phyloP scores from a whole-genome alignment of 2,888 invertebrate genomes.

The Stegophylla sp. region DNA sequence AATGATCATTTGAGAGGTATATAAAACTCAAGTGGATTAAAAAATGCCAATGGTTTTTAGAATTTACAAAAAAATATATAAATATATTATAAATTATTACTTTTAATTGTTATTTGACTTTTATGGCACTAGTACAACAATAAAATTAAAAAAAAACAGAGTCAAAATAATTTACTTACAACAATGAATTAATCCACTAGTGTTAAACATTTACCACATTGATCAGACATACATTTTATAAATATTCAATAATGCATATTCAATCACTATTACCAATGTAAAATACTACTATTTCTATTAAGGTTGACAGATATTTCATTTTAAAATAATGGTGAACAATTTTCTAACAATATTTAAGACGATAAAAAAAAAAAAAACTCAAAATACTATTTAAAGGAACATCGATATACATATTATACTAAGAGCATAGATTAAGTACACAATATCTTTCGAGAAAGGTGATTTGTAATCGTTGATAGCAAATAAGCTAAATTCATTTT shows the following conservation, averaged over 20 bases:
- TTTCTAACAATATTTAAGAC: slow-evolving; percentile 20
- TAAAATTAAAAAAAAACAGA: not conserved
- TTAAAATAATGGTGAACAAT: slow-evolving; percentile 27
- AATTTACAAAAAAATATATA: not conserved
- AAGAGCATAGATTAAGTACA: slow-evolving; percentile 33
- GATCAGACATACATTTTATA: too few relatives aligned
- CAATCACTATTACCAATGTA: too few relatives aligned
- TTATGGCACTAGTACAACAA: slow-evolving; percentile 33
- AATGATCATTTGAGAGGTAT: not conserved
- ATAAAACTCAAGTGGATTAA: not conserved
- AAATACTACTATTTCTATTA: slow-evolving; percentile 7
- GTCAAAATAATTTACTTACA: not conserved
- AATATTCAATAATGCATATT: too few relatives aligned
- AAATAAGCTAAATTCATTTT: not conserved
- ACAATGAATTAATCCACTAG: slow-evolving; percentile 15
- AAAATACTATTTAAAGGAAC: slow-evolving; percentile 48
- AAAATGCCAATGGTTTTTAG: not conserved
- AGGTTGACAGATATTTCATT: not conserved
- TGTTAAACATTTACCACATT: not conserved
- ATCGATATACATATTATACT: slow-evolving; percentile 37
- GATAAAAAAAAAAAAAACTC: slow-evolving; percentile 35
- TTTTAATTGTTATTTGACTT: not conserved
- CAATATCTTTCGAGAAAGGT: slow-evolving; percentile 17
- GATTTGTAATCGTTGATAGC: not conserved
- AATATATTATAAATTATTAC: not conserved